These are phyloP conservation scores for Candidula unifasciata DNA, from an alignment of 2,888 invertebrate species.

Conservation along the genomic window DNA sequence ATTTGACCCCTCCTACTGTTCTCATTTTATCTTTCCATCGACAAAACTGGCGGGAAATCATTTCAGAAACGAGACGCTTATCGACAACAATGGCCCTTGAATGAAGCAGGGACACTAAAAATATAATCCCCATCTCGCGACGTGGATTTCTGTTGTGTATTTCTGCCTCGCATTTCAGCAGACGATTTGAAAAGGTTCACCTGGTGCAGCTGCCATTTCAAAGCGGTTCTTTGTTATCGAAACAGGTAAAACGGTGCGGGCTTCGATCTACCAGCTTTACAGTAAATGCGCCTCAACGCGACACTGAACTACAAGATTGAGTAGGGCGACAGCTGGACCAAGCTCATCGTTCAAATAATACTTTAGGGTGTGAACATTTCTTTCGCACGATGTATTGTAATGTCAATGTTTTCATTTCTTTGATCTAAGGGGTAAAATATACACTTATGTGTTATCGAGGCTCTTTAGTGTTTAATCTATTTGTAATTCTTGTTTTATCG, in stretches of 20 bases:
- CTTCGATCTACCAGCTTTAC: conserved; percentile 16
- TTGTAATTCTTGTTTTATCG: too few species aligned
- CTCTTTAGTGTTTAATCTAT: too few species aligned
- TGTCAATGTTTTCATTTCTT: conserved; percentile 10
- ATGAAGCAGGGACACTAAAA: neutral
- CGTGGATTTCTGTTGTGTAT: too few species aligned
- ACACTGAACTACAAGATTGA: too few species aligned
- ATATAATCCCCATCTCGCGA: neutral
- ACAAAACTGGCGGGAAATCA: too few species aligned
- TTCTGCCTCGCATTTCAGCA: neutral
- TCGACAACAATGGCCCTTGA: too few species aligned
- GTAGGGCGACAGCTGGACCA: conserved; percentile 21
- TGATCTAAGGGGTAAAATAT: too few species aligned
- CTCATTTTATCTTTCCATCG: too few species aligned
- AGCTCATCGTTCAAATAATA: neutral
- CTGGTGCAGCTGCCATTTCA: conserved; percentile 11
- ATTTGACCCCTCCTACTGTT: too few species aligned
- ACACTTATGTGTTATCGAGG: too few species aligned
- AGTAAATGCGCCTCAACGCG: too few species aligned
- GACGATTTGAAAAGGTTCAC: neutral
- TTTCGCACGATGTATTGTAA: neutral
- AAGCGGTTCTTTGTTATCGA: neutral
- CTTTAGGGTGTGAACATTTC: neutral
- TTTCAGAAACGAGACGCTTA: too few species aligned
- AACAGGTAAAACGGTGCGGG: conserved; percentile 10